These are phyloP conservation scores for Alces alces DNA, from an alignment of 2,113 vertebrate genomes.

Conservation along the genomic window DNA sequence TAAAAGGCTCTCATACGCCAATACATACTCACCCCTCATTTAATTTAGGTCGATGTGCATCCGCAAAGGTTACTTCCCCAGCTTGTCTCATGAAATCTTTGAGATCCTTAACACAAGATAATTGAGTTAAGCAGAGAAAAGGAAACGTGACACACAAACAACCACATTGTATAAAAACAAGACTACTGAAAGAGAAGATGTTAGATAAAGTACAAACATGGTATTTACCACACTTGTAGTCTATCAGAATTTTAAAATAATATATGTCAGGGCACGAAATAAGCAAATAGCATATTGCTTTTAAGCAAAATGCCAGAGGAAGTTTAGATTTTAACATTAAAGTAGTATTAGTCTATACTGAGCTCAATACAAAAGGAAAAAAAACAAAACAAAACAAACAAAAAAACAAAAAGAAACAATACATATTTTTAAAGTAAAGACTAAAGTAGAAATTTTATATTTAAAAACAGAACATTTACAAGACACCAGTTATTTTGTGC, in stretches of 20 bases:
- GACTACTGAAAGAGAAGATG: constrained; percentile 85
- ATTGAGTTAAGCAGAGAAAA: constrained; percentile 75
- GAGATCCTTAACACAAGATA: constrained; percentile 92
- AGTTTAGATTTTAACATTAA: constrained; percentile 75
- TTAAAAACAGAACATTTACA: constrained; percentile 78
- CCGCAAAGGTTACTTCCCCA: constrained; percentile 98
- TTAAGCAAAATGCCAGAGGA: constrained; percentile 81
- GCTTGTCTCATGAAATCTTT: constrained; percentile 99
- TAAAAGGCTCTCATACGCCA: not conserved
- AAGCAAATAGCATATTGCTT: constrained; percentile 81
- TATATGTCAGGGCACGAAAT: constrained; percentile 84
- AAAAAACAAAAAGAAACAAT: constrained; percentile 66
- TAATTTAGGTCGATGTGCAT: constrained; percentile 95
- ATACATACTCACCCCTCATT: constrained; percentile 91
- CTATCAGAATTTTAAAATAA: constrained; percentile 79
- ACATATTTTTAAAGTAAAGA: constrained; percentile 73
- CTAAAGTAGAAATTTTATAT: constrained; percentile 69
- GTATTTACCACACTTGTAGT: constrained; percentile 81
- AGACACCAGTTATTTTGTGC: constrained; percentile 86
- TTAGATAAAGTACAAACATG: constrained; percentile 83
- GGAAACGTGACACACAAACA: constrained; percentile 68
- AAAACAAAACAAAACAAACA: constrained; percentile 50
- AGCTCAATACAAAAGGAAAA: constrained; percentile 71
- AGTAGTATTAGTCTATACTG: constrained; percentile 77
- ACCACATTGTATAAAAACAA: constrained; percentile 74